Conservation (phyloP, 2,797 vertebrate species). For the Chromobotia macracanthus region DNA sequence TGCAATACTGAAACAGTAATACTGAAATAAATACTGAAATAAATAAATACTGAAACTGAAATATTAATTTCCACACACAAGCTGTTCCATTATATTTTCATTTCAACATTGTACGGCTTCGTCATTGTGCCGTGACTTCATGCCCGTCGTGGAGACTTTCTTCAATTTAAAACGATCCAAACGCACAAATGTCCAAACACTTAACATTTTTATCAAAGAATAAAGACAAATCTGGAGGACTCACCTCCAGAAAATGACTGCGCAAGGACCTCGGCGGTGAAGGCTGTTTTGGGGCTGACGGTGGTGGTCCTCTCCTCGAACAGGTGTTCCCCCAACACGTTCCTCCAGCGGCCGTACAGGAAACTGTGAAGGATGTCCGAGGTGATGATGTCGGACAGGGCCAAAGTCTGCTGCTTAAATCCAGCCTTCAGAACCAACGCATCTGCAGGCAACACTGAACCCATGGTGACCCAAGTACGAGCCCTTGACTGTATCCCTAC, state of each 20-base stretch:
- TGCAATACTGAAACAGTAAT: no score
- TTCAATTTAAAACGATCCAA: neutral
- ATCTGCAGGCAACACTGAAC: slow-evolving; percentile 90
- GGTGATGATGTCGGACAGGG: slow-evolving; percentile 94
- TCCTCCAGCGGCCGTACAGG: slow-evolving; percentile 94
- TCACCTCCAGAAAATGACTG: slow-evolving; percentile 96
- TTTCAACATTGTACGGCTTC: no score
- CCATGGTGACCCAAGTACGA: slow-evolving; percentile 76
- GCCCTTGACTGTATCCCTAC: neutral
- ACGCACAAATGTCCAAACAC: neutral
- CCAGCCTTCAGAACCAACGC: slow-evolving; percentile 86
- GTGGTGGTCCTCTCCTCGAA: slow-evolving; percentile 84
- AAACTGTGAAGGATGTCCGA: slow-evolving; percentile 98
- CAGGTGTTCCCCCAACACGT: slow-evolving; percentile 91
- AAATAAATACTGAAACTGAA: no score
- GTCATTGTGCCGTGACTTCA: no score
- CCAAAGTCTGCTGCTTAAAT: slow-evolving; percentile 84
- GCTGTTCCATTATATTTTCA: no score
- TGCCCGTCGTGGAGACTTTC: no score
- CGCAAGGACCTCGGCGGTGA: slow-evolving; percentile 94
- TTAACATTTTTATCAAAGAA: no score
- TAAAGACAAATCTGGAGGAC: no score
- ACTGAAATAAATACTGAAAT: no score
- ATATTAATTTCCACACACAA: neutral
- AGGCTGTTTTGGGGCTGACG: slow-evolving; percentile 89